Evolutionary conservation across 1,140 invertebrate species (phyloP), one percentile per base, ranked within the genome.

Genomic region (Caligus rogercresseyi): DNA sequence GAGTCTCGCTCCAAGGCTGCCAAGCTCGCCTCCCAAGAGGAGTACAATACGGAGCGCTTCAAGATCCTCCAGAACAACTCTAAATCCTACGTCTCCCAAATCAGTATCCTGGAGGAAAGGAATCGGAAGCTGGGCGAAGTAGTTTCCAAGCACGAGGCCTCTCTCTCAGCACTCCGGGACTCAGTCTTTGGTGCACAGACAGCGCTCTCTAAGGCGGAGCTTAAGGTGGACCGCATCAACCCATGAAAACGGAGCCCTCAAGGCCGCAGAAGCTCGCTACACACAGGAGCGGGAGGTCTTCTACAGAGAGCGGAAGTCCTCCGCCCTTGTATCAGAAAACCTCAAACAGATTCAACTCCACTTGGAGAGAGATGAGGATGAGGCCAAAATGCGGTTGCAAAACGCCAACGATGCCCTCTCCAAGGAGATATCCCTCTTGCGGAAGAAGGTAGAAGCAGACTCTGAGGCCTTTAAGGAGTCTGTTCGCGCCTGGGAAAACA

Each of bases 81-180:
- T 21, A 77, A 80, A 15, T 80, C 82, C 13, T 88, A 85, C 68
- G 89, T 87, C 70, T 83, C 84, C 64, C 88, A 94, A 75, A 86
- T 91, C 64, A 74, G 78, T 25, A 77, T 81, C 13, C 73, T 92
- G 3, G 86, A 89, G 74, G 86, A 90, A 66, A 86, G 86, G 70
- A 85, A 84, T 69, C 83, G 83, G 68, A 84, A 82, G 61, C 87
- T 86, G 64, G 84, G 79, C 67, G 75, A 80, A 24, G 86, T 83
- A 1, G 83, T 89, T 60, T 80, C 82, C 0, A 90, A 92, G 75
- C 87, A 91, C 69, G 89, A 95, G 73, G 81, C 87, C 65, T 83
- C 83, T 11, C 76, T 89, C 21, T 82, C 80, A 71, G 81, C 84
- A 69, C 74, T 92, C 1, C 69, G 73, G 69, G 68, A 75, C 69